Conservation (phyloP, 1,140 invertebrate genomes). For the Laodelphax striatellus region DNA sequence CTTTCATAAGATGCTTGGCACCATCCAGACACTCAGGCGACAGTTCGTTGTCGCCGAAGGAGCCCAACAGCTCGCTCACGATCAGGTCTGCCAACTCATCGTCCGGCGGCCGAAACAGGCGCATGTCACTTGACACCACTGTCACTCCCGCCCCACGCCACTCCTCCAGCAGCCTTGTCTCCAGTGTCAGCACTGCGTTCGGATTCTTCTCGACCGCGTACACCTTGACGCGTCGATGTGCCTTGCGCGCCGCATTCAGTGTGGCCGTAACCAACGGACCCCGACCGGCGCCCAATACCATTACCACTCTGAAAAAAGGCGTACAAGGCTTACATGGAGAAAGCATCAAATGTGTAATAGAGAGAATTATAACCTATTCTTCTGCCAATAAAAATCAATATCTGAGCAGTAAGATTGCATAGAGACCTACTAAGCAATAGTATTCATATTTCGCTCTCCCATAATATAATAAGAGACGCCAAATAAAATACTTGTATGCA, state of each 20-base stretch:
- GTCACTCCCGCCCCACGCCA: slow-evolving; percentile 66
- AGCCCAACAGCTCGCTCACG: slow-evolving; percentile 91
- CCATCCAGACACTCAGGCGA: slow-evolving; percentile 98
- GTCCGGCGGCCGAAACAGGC: slow-evolving; percentile 57
- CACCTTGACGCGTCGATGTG: slow-evolving; percentile 53
- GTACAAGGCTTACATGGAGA: too few species aligned
- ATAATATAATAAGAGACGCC: too few species aligned
- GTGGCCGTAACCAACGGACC: slow-evolving; percentile 84
- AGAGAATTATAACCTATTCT: too few species aligned
- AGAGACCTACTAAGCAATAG: too few species aligned
- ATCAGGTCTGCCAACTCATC: slow-evolving; percentile 85
- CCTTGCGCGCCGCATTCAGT: slow-evolving; percentile 63
- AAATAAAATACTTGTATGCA: too few species aligned
- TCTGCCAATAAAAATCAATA: too few species aligned
- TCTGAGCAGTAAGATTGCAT: too few species aligned
- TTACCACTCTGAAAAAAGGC: slow-evolving; percentile 45
- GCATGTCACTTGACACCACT: slow-evolving; percentile 84
- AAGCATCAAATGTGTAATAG: too few species aligned
- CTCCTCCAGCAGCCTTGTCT: slow-evolving; percentile 57
- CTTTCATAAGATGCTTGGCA: slow-evolving; percentile 76
- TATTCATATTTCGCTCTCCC: too few species aligned
- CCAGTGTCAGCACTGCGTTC: slow-evolving; percentile 82
- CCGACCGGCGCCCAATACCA: slow-evolving; percentile 91
- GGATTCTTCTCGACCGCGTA: slow-evolving; percentile 98
- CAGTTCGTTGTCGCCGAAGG: slow-evolving; percentile 98